Evolutionary conservation across 1,140 invertebrate species (phyloP).

Genomic region (Sarcophaga bullata): DNA sequence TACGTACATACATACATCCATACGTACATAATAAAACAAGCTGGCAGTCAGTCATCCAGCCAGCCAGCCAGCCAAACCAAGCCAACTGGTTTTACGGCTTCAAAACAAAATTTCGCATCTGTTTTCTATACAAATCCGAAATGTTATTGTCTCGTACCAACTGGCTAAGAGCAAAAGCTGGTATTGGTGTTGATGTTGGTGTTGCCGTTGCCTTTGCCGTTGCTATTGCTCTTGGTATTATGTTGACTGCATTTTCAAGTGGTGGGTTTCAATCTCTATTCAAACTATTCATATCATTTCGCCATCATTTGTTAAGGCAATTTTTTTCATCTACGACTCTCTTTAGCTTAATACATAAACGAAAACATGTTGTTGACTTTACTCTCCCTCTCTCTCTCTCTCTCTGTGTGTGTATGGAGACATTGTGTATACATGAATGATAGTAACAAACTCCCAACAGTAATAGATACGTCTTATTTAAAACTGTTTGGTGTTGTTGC

Average conservation of each 20-base stretch:
- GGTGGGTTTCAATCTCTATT: too few species aligned
- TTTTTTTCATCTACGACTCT: too few species aligned
- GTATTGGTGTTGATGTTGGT: neutral
- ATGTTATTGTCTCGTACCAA: conserved; percentile 14
- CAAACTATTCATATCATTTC: too few species aligned
- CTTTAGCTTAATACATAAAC: too few species aligned
- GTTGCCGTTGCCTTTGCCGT: neutral
- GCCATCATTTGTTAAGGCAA: too few species aligned
- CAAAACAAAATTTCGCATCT: conserved; percentile 26
- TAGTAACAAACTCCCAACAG: neutral
- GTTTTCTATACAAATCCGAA: neutral
- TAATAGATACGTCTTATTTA: conserved; percentile 12
- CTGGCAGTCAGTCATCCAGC: neutral
- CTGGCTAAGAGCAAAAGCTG: neutral
- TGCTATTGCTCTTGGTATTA: neutral
- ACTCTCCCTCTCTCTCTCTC: neutral
- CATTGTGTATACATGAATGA: too few species aligned
- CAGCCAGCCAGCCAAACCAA: conserved; percentile 1
- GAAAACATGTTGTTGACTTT: neutral
- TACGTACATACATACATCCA: too few species aligned
- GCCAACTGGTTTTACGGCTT: conserved; percentile 37
- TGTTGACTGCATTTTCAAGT: too few species aligned
- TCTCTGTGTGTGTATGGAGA: neutral
- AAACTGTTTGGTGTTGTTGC: neutral
- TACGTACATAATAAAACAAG: too few species aligned